A percentile compares a stretch with the other conserved stretches of the same genome.
phyloP scores from a whole-genome alignment of 1,140 invertebrate genomes.

The Phocides pigmalion region DNA sequence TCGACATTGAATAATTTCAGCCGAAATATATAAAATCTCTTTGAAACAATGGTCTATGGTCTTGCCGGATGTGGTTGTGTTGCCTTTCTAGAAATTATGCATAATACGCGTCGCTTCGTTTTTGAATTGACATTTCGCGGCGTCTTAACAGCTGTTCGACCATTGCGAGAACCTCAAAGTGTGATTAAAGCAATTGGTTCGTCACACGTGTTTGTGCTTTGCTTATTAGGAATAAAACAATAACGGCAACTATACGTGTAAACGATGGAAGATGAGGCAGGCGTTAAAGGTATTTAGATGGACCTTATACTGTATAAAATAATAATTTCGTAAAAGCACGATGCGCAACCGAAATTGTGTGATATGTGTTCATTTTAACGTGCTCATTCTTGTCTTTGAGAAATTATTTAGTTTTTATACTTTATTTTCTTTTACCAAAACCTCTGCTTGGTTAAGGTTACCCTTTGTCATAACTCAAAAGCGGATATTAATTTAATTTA shows the following conservation, averaged over 20 bases:
- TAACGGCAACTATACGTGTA: conserved; percentile 36
- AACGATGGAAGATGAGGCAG: conserved; percentile 65
- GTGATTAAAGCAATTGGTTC: conserved; percentile 53
- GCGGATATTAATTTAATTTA: not conserved
- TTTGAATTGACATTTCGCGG: conserved; percentile 74
- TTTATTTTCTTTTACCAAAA: not conserved
- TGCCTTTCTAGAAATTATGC: conserved; percentile 39
- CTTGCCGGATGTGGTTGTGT: conserved; percentile 35
- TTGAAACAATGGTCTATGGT: conserved; percentile 2
- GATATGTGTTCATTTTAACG: conserved; percentile 32
- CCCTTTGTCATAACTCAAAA: not conserved
- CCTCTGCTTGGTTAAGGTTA: not conserved
- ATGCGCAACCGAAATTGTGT: conserved; percentile 38
- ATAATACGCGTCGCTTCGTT: conserved; percentile 52
- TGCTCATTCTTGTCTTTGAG: not conserved
- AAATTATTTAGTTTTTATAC: not conserved
- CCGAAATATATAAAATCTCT: too few relatives aligned
- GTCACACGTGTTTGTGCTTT: conserved; percentile 61
- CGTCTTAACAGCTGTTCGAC: conserved; percentile 77
- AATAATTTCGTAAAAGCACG: conserved; percentile 35
- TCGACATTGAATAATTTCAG: too few relatives aligned
- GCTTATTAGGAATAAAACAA: conserved; percentile 38
- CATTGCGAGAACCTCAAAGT: conserved; percentile 57
- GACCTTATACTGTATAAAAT: conserved; percentile 32
- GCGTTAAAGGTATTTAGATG: conserved; percentile 58